phyloP scores from a whole-genome alignment of 2,113 vertebrate species.

The Ciconia boyciana region DNA sequence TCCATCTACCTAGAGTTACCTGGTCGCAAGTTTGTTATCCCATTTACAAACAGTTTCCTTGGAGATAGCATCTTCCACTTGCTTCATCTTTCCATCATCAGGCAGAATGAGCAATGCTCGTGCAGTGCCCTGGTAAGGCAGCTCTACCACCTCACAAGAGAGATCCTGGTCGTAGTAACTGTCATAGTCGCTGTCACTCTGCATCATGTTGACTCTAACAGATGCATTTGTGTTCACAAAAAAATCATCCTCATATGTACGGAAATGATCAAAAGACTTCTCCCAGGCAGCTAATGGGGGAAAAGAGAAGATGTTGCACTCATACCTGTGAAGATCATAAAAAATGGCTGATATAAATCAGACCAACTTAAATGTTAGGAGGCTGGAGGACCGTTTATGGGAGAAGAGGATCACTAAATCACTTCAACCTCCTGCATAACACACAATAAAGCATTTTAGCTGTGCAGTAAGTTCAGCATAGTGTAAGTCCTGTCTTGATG shows the following conservation, averaged over 20 bases:
- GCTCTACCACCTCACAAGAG: conserved; percentile 72
- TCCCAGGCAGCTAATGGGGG: conserved; percentile 62
- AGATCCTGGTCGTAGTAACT: conserved; percentile 61
- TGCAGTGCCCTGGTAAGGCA: conserved; percentile 84
- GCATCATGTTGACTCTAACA: conserved; percentile 71
- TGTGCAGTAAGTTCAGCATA: not conserved
- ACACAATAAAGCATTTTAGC: not conserved
- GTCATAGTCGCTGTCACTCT: not conserved
- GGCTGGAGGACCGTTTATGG: not conserved
- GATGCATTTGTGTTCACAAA: conserved; percentile 12
- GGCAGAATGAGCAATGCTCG: conserved; percentile 85
- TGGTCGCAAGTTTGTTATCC: not conserved
- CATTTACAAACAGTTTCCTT: conserved; percentile 53
- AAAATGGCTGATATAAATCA: not conserved
- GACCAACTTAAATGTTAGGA: not conserved
- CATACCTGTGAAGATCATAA: not conserved
- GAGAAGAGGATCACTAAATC: not conserved
- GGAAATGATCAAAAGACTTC: conserved; percentile 19
- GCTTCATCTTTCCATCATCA: conserved; percentile 74
- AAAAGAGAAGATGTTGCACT: not conserved
- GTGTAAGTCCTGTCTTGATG: not conserved
- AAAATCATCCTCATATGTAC: conserved; percentile 36
- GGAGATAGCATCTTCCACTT: conserved; percentile 72
- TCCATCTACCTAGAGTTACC: conserved; percentile 39
- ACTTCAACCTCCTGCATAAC: not conserved